Conservation (phyloP, 1,140 invertebrate species). For the Drosophila orosa region DNA sequence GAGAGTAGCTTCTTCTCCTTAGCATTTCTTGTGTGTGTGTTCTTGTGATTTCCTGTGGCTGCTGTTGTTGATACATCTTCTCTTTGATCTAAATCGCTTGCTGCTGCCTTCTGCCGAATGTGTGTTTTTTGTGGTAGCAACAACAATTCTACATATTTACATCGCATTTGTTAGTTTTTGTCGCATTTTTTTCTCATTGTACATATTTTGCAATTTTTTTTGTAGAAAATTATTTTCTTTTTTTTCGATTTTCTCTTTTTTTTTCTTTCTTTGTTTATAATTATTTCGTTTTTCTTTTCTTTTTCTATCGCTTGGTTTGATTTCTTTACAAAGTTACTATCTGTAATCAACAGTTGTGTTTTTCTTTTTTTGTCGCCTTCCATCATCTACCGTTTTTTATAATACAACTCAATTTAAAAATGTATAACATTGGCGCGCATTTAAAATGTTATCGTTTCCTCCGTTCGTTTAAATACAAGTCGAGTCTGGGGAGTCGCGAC, state of each 20-base stretch:
- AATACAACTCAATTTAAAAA: slow-evolving; percentile 78
- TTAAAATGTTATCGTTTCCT: slow-evolving; percentile 69
- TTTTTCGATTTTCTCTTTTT: slow-evolving; percentile 51
- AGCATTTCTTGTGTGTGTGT: slow-evolving; percentile 2
- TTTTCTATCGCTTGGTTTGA: slow-evolving; percentile 34
- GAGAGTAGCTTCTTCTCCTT: slow-evolving; percentile 19
- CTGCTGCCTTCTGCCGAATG: slow-evolving; percentile 37
- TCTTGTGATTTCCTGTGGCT: slow-evolving; percentile 41
- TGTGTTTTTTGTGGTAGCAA: slow-evolving; percentile 46
- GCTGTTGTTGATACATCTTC: slow-evolving; percentile 42
- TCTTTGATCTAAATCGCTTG: slow-evolving; percentile 29
- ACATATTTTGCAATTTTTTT: slow-evolving; percentile 63
- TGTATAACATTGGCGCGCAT: slow-evolving; percentile 68
- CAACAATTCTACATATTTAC: slow-evolving; percentile 76
- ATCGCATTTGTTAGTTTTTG: slow-evolving; percentile 74
- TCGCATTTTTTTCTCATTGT: slow-evolving; percentile 61
- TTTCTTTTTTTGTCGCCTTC: slow-evolving; percentile 18
- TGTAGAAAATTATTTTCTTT: slow-evolving; percentile 68
- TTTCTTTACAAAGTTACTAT: slow-evolving; percentile 46
- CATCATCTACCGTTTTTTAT: slow-evolving; percentile 42
- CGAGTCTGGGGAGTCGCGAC: slow-evolving; percentile 40
- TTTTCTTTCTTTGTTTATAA: slow-evolving; percentile 42
- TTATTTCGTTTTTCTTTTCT: slow-evolving; percentile 23
- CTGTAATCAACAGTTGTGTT: slow-evolving; percentile 47
- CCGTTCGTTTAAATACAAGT: slow-evolving; percentile 65